phyloP scores from a whole-genome alignment of 1,140 invertebrate genomes.

The Caenorhabditis latens region DNA sequence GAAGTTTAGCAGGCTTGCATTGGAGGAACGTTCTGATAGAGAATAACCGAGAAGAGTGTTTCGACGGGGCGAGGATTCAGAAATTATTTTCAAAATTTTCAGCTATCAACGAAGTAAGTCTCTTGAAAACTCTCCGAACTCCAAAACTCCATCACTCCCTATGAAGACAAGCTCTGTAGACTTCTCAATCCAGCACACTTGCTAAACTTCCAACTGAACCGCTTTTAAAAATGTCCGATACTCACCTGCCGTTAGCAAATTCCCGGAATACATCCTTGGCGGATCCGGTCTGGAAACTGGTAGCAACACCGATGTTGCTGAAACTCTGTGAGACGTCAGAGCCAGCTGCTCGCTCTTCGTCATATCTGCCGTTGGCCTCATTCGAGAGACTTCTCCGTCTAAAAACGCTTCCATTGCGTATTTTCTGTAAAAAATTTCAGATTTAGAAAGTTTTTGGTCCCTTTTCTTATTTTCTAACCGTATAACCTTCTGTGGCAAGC shows the following conservation, averaged over 20 bases:
- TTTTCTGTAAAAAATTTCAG: slow-evolving; percentile 23
- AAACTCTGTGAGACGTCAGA: slow-evolving; percentile 59
- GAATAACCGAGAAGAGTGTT: too few species aligned
- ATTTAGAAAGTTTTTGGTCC: neutral
- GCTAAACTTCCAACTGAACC: too few species aligned
- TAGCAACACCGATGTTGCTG: slow-evolving; percentile 52
- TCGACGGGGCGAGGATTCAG: too few species aligned
- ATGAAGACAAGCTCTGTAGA: neutral
- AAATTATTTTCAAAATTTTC: too few species aligned
- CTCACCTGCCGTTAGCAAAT: slow-evolving; percentile 52
- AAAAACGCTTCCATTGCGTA: slow-evolving; percentile 50
- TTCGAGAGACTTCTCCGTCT: slow-evolving; percentile 50
- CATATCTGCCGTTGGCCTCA: slow-evolving; percentile 61
- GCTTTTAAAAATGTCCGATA: neutral
- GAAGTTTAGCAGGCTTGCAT: too few species aligned
- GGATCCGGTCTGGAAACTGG: slow-evolving; percentile 38
- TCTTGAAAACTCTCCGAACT: too few species aligned
- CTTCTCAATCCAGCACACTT: too few species aligned
- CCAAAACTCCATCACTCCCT: neutral
- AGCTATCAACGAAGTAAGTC: too few species aligned
- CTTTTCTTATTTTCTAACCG: neutral
- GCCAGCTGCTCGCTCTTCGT: slow-evolving; percentile 60
- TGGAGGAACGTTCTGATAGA: too few species aligned
- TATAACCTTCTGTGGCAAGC: slow-evolving; percentile 57
- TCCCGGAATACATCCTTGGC: slow-evolving; percentile 52